These are phyloP conservation scores for Aphis gossypii DNA, from an alignment of 1,140 invertebrate genomes.

Conservation along the genomic window DNA sequence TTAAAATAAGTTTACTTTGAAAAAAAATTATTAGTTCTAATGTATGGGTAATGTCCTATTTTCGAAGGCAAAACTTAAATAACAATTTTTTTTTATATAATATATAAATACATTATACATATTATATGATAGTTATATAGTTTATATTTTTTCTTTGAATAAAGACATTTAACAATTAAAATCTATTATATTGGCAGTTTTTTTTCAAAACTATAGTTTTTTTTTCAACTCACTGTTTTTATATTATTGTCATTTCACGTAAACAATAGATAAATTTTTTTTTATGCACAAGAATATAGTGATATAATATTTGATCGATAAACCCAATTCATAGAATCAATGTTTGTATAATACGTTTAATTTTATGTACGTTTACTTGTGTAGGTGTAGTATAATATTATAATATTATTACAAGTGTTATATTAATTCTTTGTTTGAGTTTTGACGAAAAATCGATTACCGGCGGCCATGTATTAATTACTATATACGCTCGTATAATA, in stretches of 20 bases:
- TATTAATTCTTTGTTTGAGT: background rate
- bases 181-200: too few relatives aligned
- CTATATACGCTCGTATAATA: background rate
- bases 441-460: background rate
- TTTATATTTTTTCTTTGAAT: too few relatives aligned
- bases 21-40: too few relatives aligned
- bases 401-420: background rate
- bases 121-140: too few relatives aligned
- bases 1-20: too few relatives aligned
- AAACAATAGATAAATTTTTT: background rate
- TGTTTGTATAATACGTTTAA: background rate
- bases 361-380: background rate
- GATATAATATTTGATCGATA: background rate
- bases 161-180: too few relatives aligned
- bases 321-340: background rate
- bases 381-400: background rate
- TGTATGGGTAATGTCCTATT: too few relatives aligned
- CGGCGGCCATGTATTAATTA: background rate
- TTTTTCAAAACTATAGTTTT: background rate
- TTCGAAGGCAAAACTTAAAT: too few relatives aligned
- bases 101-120: too few relatives aligned
- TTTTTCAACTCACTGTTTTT: too few relatives aligned
- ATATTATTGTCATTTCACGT: background rate
- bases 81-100: too few relatives aligned
- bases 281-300: background rate